Evolutionary conservation across 2,888 invertebrate genomes (phyloP), one percentile per base, ranked within the genome.

Genomic region (Frankliniella intonsa): DNA sequence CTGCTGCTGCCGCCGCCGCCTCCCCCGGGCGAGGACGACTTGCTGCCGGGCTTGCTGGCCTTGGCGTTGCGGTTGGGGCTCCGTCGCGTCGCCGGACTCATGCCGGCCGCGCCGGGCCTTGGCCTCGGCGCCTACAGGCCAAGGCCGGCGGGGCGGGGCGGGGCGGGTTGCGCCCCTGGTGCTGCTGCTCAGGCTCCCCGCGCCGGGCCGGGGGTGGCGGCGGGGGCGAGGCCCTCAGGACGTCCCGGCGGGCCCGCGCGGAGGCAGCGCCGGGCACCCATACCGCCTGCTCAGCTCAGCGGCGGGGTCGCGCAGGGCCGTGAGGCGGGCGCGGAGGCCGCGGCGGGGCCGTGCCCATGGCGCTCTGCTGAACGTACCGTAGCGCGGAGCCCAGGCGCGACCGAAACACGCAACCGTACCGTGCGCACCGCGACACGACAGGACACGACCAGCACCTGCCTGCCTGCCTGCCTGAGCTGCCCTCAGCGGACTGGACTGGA

Each of bases 71-170:
- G 82, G 83, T 82, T 82, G 82, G 83, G 22, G 22, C 49, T 80
- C 38, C 81, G 19, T 8, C 81, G n/a, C 49, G 22, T 49, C 81
- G 81, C 80, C 55, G 82, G 82, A 81, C 81, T 82, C 51, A 80
- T 81, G 81, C 79, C 69, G 80, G 83, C 83, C 82, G 82, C 82
- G 82, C 51, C 82, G 82, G 51, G 62, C 80, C 81, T 82, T 80
- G 80, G 79, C 84, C 82, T 80, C 82, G 81, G 27, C 50, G 81
- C n/a, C 69, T 19, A 22, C 69, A 22, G 22, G 69, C 19, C 65
- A n/a, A n/a, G 65, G 65, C 65, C 9, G 65, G 65, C 65, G n/a
- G n/a, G 65, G 69, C 69, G n/a, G n/a, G 19, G 69, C 22, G 62
- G 17, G 62, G 62, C 14, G 62, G 62, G 7, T 14, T 7, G 19